These are phyloP conservation scores for Desmodus rotundus DNA, from an alignment of 2,113 vertebrate genomes.

Conservation along the genomic window DNA sequence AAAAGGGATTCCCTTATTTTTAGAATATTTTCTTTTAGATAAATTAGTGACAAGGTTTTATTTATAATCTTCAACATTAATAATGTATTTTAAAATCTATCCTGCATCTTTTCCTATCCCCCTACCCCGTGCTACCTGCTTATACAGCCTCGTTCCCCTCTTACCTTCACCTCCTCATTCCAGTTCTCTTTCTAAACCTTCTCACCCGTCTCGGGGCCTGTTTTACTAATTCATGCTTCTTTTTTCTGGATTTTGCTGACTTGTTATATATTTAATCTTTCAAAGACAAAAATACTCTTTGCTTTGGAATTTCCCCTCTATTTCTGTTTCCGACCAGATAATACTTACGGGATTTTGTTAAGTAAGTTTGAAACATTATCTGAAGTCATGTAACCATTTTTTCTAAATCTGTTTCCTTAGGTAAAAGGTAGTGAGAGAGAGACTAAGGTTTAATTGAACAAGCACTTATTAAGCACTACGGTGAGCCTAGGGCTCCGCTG, in stretches of 20 bases:
- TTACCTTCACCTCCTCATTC: background rate
- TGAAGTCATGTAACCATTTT: background rate
- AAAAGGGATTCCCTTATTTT: too few species aligned
- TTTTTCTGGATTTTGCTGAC: slow-evolving; percentile 15
- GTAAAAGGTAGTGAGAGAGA: background rate
- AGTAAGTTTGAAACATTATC: slow-evolving; percentile 9
- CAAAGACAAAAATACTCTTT: background rate
- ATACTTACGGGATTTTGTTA: slow-evolving; percentile 9
- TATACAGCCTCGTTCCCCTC: background rate
- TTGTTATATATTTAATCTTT: background rate
- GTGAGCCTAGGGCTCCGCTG: background rate
- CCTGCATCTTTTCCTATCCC: too few species aligned
- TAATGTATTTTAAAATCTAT: too few species aligned
- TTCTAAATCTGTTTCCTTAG: background rate
- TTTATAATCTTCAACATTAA: too few species aligned
- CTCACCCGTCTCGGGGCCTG: background rate
- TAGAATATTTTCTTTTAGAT: too few species aligned
- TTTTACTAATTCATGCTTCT: background rate
- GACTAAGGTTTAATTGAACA: background rate
- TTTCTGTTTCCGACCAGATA: slow-evolving; percentile 56
- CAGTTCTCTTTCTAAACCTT: background rate
- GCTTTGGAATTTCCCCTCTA: background rate
- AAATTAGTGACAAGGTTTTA: too few species aligned
- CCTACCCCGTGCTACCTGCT: background rate
- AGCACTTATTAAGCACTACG: background rate